A percentile compares a stretch with the other conserved stretches of the same genome.
These are phyloP conservation scores for Hylaea fasciaria DNA, from an alignment of 2,888 invertebrate genomes.

Conservation along the genomic window DNA sequence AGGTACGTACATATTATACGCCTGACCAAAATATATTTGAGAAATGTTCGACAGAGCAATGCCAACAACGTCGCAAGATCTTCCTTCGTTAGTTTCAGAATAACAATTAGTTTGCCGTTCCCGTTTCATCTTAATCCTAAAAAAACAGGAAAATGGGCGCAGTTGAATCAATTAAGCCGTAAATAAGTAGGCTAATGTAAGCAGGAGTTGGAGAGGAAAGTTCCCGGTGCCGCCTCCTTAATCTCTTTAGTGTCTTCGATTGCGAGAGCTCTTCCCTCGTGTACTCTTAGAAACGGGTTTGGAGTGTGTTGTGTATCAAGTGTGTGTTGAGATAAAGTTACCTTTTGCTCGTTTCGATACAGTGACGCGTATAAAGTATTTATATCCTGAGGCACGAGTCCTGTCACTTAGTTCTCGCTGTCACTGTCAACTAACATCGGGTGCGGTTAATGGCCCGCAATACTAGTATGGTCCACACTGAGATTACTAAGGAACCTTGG, in stretches of 20 bases:
- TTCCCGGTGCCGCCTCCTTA: slow-evolving; percentile 26
- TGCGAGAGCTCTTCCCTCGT: slow-evolving; percentile 20
- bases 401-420: too few species aligned
- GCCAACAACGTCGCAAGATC: too few species aligned
- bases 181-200: slow-evolving; percentile 38
- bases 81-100: neutral
- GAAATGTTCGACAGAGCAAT: too few species aligned
- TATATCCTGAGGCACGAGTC: too few species aligned
- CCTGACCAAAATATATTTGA: too few species aligned
- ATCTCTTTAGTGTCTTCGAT: slow-evolving; percentile 32
- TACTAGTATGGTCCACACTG: too few species aligned
- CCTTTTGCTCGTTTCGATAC: too few species aligned
- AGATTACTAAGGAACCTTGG: too few species aligned
- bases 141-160: slow-evolving; percentile 24
- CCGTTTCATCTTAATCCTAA: slow-evolving; percentile 9
- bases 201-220: slow-evolving; percentile 34
- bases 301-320: slow-evolving; percentile 20
- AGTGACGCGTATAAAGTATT: too few species aligned
- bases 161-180: slow-evolving; percentile 37
- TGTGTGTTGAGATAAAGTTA: slow-evolving; percentile 1
- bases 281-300: slow-evolving; percentile 5
- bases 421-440: too few species aligned
- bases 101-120: slow-evolving; percentile 14
- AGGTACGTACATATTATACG: too few species aligned
- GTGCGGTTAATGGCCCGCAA: too few species aligned